A percentile compares a stretch with the other conserved stretches of the same genome.
Evolutionary conservation across 2,888 invertebrate genomes (phyloP).

Genomic region (Petrolisthes manimaculis): DNA sequence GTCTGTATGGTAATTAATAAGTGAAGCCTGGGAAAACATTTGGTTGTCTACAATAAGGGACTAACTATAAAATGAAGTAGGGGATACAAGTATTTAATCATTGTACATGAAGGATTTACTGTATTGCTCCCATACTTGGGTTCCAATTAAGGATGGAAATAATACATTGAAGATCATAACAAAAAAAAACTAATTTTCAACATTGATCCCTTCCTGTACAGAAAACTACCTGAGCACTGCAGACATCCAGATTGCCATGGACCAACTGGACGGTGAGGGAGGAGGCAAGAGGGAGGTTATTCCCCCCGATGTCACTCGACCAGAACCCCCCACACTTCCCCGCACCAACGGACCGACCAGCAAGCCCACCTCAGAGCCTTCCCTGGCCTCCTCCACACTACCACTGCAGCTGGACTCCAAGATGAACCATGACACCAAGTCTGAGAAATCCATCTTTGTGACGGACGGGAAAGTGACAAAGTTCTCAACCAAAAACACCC

Average conservation of each 20-base stretch:
- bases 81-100: no score
- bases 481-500: slow-evolving; percentile 20
- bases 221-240: slow-evolving; percentile 63
- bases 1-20: no score
- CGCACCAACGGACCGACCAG: slow-evolving; percentile 4
- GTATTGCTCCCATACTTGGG: no score
- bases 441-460: not conserved
- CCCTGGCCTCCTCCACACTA: slow-evolving; percentile 22
- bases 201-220: slow-evolving; percentile 17
- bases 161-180: no score
- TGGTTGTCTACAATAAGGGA: no score
- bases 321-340: slow-evolving; percentile 54
- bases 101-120: no score
- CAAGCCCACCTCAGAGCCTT: slow-evolving; percentile 36
- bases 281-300: slow-evolving; percentile 61
- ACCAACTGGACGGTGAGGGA: slow-evolving; percentile 60
- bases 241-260: slow-evolving; percentile 65
- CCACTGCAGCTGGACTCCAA: slow-evolving; percentile 40
- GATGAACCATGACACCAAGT: slow-evolving; percentile 59
- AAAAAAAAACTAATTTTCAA: no score
- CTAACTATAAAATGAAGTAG: no score
- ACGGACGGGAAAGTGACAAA: slow-evolving; percentile 42
- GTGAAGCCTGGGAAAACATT: no score
- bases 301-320: slow-evolving; percentile 65
- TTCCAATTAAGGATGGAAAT: no score